Conservation (phyloP, 1,140 invertebrate genomes). For the Hyphantria cunea region DNA sequence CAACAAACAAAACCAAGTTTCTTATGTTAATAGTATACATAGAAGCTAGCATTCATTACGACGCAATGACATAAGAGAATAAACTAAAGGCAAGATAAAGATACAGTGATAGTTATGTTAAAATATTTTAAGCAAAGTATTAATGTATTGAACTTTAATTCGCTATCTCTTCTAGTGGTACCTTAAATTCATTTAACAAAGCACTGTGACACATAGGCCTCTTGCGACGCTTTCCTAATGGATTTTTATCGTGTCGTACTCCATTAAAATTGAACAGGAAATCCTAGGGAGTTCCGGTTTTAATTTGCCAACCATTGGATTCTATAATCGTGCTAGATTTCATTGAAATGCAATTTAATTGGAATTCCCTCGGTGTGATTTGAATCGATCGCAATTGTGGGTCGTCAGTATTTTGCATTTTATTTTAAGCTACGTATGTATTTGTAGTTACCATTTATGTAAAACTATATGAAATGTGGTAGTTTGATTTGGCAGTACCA, state of each 20-base stretch:
- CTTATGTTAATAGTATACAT: no score
- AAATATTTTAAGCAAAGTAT: no score
- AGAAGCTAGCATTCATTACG: no score
- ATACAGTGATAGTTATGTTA: no score
- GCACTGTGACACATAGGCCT: conserved; percentile 49
- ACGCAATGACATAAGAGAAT: no score
- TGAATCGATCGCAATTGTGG: conserved; percentile 33
- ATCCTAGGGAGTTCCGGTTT: conserved; percentile 68
- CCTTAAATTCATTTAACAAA: conserved; percentile 31
- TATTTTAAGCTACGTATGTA: conserved; percentile 17
- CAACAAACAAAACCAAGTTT: no score
- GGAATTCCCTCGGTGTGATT: conserved; percentile 53
- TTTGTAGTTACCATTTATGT: conserved; percentile 6
- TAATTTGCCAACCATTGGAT: conserved; percentile 70
- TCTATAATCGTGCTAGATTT: conserved; percentile 72
- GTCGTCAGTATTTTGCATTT: conserved; percentile 19
- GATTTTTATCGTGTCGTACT: conserved; percentile 68
- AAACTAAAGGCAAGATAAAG: no score
- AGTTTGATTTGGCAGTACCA: neutral
- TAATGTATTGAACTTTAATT: conserved; percentile 21
- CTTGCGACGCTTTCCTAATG: conserved; percentile 56
- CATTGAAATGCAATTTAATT: conserved; percentile 75
- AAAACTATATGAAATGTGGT: no score
- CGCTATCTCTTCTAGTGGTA: conserved; percentile 25
- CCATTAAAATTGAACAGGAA: conserved; percentile 68